A percentile compares a stretch with the other conserved stretches of the same genome.
Conservation (phyloP, 1,140 invertebrate genomes). For the Notospermus geniculatus region DNA sequence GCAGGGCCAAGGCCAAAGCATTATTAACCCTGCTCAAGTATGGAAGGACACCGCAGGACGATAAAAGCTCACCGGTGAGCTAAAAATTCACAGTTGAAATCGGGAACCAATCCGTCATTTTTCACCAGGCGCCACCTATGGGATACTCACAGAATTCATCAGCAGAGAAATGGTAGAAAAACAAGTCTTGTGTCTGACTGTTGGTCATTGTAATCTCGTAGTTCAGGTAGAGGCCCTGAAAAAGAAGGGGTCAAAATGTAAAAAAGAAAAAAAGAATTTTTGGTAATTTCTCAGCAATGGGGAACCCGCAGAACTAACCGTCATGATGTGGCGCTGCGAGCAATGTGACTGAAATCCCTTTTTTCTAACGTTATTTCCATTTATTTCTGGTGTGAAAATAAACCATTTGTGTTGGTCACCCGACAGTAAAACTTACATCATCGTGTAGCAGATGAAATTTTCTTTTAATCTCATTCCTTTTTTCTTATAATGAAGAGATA, state of each 20-base stretch:
- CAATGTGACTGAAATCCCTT: too few relatives aligned
- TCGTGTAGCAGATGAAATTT: too few relatives aligned
- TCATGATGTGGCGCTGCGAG: too few relatives aligned
- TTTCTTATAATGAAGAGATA: too few relatives aligned
- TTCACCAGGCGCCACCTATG: neutral
- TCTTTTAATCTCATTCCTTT: too few relatives aligned
- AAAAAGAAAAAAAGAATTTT: slow-evolving; percentile 16
- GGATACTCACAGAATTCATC: slow-evolving; percentile 86
- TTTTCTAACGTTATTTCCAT: too few relatives aligned
- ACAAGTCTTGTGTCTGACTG: slow-evolving; percentile 70
- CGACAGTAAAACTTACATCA: too few relatives aligned
- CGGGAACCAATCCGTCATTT: neutral
- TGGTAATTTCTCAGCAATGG: too few relatives aligned
- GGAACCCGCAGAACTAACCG: too few relatives aligned
- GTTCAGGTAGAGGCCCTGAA: slow-evolving; percentile 67
- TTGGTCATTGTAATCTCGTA: slow-evolving; percentile 80
- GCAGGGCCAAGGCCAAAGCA: neutral
- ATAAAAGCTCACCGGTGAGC: neutral
- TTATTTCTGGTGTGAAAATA: too few relatives aligned
- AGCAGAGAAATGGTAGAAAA: slow-evolving; percentile 84
- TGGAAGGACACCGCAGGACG: neutral
- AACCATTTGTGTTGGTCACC: too few relatives aligned
- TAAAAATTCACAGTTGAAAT: neutral
- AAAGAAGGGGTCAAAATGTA: slow-evolving; percentile 27
- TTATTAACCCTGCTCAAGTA: neutral